Evolutionary conservation across 2,888 invertebrate species (phyloP), one percentile per base, ranked within the genome.

Genomic region (Sinohyriopsis cumingii): DNA sequence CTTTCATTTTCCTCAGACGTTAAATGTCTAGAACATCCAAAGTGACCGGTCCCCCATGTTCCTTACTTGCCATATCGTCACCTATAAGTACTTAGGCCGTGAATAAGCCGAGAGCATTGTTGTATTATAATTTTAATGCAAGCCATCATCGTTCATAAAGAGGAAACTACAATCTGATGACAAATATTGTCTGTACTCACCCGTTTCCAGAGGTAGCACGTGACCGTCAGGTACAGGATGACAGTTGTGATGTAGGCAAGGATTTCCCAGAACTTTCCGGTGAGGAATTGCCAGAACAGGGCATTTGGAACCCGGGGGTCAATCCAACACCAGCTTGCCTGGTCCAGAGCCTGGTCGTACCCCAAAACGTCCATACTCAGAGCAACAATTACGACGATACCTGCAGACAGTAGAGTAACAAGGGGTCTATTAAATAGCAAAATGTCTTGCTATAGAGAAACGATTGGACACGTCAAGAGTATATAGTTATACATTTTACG

Each of bases 301-400:
- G 75, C 71, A 61, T 80, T 28, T 12, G 74, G 70, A 1, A 75
- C 73, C n/a, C 72, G 61, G 9, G 86, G 78, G 63, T 83, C 80
- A 33, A 87, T 84, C 87, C 86, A 87, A 67, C 87, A 87, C 87
- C 87, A 87, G 64, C 85, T 83, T 18, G 85, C 82, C 57, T 79
- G 75, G 2, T 78, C 69, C 12, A 84, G 71, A 33, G 76, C 75
- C 19, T 75, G 73, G 67, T 87, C 84, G 53, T 84, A 81, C 6
- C 87, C 87, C 15, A 87, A 72, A 20, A 85, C 82, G 28, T 78
- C 71, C 54, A 75, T 65, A 9, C 71, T 63, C 63, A 83, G 65
- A 5, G 84, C 82, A 0, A 79, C 60, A 1, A 72, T 67, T 0
- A 78, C 75, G 1, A 86, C 76, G 12, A 80, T 63, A 24, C 76